Evolutionary conservation across 1,140 invertebrate genomes (phyloP), one percentile per base, ranked within the genome.

Genomic region (Hirudo medicinalis): DNA sequence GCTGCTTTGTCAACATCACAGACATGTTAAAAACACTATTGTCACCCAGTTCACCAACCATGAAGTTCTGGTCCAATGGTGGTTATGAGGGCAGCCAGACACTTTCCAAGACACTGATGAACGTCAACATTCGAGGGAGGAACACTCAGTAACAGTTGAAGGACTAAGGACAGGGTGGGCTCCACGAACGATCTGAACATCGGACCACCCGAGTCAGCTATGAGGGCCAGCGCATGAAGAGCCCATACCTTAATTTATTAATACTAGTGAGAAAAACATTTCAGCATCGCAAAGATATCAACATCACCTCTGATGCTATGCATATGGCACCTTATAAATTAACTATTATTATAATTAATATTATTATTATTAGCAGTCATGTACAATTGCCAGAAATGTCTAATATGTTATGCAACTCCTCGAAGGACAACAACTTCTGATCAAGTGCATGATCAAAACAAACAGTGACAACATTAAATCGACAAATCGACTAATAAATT

Each of bases 111-210:
- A 78, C 92, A 92, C 77, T 92, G 90, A 79, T 96, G 91, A 15
- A 99, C 89, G 81, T 98, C 94, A 32, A 92, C 89, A 77, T 89
- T 87, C 67, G 90, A 89, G 49, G 92, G 89, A 19, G 94, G 90
- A 17, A 95, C 91, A 72, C 87, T 89, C 49, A 98, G 84, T 54
- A 98, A 83, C 60, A 98, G 84, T 78, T 94, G 94, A 29, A 99
- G 82, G 32, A 91, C 88, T 29, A 97, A 84, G 1, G 89, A 90
- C 32, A 99, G 82, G 0, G 91, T 91, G 0, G 92, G 92, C 79
- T 99, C 95, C 17, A 98, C 93, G 82, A 97, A 98, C 20, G 90
- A 88, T 29, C 94, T 86, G 83, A 98, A 99, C 93, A 98, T 97
- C 36, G 94, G 95, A 0, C 95, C 95, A 29, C 94, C 94, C 11